phyloP scores from a whole-genome alignment of 2,797 vertebrate species.

The Halcyon badia region DNA sequence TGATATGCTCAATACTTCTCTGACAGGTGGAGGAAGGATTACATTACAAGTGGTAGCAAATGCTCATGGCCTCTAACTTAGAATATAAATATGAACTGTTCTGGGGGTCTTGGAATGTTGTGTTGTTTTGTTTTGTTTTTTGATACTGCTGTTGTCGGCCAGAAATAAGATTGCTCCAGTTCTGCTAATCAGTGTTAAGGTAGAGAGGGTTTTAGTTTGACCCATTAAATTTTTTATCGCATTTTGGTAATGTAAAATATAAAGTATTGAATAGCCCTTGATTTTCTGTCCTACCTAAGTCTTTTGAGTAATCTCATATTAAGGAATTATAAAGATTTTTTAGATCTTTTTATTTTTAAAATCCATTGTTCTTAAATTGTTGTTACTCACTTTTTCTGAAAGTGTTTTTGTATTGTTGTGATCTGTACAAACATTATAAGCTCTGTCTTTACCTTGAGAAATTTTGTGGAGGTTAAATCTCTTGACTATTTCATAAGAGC shows the following conservation, averaged over 20 bases:
- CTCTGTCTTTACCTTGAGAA: not conserved
- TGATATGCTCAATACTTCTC: not conserved
- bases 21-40: not conserved
- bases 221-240: not conserved
- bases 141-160: fast-evolving
- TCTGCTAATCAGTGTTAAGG: not conserved
- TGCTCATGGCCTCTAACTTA: not conserved
- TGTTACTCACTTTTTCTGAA: not conserved
- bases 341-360: not conserved
- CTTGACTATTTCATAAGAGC: slow-evolving; percentile 32
- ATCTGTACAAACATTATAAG: not conserved
- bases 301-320: not conserved
- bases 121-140: not conserved
- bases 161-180: not conserved
- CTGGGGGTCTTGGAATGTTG: fast-evolving
- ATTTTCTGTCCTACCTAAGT: not conserved
- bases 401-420: not conserved
- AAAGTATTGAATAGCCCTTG: not conserved
- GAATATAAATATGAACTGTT: not conserved
- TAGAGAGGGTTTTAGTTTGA: not conserved
- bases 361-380: not conserved
- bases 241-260: not conserved
- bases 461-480: slow-evolving; percentile 13
- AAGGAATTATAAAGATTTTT: not conserved
- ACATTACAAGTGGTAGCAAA: not conserved